These are phyloP conservation scores for Falco rusticolus DNA, from an alignment of 2,797 vertebrate genomes.

Conservation along the genomic window DNA sequence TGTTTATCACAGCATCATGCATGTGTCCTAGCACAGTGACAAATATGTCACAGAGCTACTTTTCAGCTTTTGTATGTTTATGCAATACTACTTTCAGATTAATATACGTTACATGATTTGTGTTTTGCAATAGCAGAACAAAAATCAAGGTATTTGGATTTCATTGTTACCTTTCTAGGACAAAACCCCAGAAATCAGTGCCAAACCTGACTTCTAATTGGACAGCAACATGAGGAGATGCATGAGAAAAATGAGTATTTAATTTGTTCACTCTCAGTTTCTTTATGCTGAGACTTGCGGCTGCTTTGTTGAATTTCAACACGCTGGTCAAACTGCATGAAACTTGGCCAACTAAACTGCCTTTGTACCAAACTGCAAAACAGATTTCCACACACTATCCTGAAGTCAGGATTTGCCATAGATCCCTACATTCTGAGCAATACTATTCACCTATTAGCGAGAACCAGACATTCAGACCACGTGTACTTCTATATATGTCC, in stretches of 20 bases:
- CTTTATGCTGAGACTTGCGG: not conserved
- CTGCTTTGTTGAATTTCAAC: conserved; percentile 1
- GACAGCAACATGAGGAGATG: not conserved
- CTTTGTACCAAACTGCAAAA: not conserved
- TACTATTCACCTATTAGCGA: not conserved
- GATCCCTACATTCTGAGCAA: not conserved
- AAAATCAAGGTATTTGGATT: not conserved
- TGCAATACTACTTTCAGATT: not conserved
- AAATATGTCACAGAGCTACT: not conserved
- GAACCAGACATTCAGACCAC: not conserved
- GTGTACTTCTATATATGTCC: not conserved
- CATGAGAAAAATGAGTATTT: not conserved
- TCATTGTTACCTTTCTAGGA: not conserved
- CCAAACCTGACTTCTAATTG: not conserved
- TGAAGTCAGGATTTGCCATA: not conserved
- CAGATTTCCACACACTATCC: not conserved
- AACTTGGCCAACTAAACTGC: not conserved
- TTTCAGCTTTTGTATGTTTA: not conserved
- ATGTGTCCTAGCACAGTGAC: not conserved
- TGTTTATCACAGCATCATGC: conserved; percentile 23
- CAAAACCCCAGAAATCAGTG: not conserved
- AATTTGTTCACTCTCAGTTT: not conserved
- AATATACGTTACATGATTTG: not conserved
- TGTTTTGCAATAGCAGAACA: not conserved
- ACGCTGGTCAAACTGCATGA: not conserved